Conservation (phyloP, 2,888 invertebrate genomes). For the Drosophila neoperkinsi region DNA sequence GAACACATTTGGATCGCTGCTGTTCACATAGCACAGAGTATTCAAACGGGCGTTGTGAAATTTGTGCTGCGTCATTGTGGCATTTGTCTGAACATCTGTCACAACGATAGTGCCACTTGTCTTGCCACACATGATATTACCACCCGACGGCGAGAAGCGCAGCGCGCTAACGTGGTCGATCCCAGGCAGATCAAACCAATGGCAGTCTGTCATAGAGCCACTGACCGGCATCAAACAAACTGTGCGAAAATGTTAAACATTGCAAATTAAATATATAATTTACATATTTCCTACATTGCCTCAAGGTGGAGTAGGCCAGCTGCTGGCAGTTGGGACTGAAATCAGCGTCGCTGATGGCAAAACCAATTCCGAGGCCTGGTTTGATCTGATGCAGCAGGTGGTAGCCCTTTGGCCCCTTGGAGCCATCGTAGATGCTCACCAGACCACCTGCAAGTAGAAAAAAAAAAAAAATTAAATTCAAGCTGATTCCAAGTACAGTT, state of each 20-base stretch:
- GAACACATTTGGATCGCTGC: background rate
- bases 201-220: accelerated
- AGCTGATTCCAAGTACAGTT: too few relatives aligned
- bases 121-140: background rate
- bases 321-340: background rate
- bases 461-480: too few relatives aligned
- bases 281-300: background rate
- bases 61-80: accelerated
- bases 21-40: accelerated
- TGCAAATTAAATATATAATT: background rate
- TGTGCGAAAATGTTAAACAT: too few relatives aligned
- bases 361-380: accelerated
- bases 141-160: too few relatives aligned
- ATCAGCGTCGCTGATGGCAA: accelerated
- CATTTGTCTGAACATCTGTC: accelerated
- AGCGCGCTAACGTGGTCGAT: accelerated
- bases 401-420: background rate
- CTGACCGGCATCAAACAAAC: background rate
- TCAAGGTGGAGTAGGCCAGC: accelerated
- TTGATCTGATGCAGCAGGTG: accelerated
- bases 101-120: accelerated
- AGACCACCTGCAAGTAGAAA: background rate
- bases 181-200: accelerated
- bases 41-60: accelerated
- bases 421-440: background rate